Conservation (phyloP, 2,797 vertebrate genomes). For the Eospalax fontanierii region DNA sequence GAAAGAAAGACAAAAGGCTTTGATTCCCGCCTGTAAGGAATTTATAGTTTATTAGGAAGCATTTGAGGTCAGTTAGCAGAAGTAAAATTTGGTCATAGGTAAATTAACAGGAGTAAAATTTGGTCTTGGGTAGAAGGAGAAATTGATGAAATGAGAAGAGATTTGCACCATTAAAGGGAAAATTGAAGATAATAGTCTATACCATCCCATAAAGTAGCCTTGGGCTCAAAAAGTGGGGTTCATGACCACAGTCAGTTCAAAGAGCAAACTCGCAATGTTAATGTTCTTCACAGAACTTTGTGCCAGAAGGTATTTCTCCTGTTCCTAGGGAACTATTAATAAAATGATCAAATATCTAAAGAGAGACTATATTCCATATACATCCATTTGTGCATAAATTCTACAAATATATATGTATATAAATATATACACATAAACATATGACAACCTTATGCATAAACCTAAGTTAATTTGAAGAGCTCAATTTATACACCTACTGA, state of each 20-base stretch:
- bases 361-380: not conserved
- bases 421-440: not conserved
- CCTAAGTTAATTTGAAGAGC: conserved; percentile 20
- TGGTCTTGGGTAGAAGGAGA: conserved; percentile 45
- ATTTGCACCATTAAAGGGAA: conserved; percentile 16
- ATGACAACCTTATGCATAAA: conserved; percentile 2
- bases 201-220: conserved; percentile 32
- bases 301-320: not conserved
- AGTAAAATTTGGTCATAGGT: conserved; percentile 49
- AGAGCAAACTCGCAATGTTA: conserved; percentile 42
- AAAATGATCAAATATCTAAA: conserved; percentile 42
- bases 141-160: conserved; percentile 30
- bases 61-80: conserved; percentile 9
- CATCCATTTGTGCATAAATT: not conserved
- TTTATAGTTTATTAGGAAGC: conserved; percentile 42
- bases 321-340: conserved; percentile 25
- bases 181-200: conserved; percentile 23
- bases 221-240: not conserved
- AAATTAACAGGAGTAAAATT: conserved; percentile 4
- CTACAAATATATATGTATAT: not conserved
- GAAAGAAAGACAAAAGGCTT: conserved; percentile 72
- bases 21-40: conserved; percentile 39
- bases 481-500: conserved; percentile 16
- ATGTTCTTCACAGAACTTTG: conserved; percentile 56
- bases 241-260: conserved; percentile 52